A percentile compares a stretch with the other conserved stretches of the same genome.
phyloP scores from a whole-genome alignment of 2,888 invertebrate genomes.

The Dolomedes plantarius region DNA sequence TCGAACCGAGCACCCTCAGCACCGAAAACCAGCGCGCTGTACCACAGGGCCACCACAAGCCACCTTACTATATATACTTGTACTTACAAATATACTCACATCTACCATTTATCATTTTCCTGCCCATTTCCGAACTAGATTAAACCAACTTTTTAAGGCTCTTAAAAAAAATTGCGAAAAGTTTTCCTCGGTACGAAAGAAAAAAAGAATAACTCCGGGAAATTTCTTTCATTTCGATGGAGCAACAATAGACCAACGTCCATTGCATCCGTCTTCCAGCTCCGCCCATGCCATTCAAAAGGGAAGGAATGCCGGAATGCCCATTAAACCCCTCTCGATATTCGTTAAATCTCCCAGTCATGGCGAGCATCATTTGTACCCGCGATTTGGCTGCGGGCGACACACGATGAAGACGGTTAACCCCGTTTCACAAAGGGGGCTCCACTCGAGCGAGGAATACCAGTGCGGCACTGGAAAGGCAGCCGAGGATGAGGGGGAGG shows the following conservation, averaged over 20 bases:
- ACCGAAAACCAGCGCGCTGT: too few species aligned
- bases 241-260: background rate
- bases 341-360: constrained; percentile 1
- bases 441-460: background rate
- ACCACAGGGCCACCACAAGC: too few species aligned
- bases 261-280: background rate
- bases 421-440: background rate
- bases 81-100: too few species aligned
- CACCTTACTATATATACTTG: too few species aligned
- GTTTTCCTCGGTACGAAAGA: too few species aligned
- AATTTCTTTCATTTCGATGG: too few species aligned
- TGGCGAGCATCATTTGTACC: background rate
- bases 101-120: too few species aligned
- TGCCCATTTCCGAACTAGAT: too few species aligned
- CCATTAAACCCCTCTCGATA: background rate
- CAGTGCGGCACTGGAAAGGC: background rate
- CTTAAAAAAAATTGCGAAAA: too few species aligned
- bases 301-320: background rate
- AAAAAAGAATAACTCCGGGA: too few species aligned
- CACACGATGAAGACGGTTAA: background rate
- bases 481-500: background rate
- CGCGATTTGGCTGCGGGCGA: background rate
- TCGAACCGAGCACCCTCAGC: too few species aligned
- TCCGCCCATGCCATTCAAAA: background rate
- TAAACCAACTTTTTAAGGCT: too few species aligned